Base-by-base conservation (phyloP, 2,888 invertebrate species). In the Caenorhabditis doughertyi region DNA sequence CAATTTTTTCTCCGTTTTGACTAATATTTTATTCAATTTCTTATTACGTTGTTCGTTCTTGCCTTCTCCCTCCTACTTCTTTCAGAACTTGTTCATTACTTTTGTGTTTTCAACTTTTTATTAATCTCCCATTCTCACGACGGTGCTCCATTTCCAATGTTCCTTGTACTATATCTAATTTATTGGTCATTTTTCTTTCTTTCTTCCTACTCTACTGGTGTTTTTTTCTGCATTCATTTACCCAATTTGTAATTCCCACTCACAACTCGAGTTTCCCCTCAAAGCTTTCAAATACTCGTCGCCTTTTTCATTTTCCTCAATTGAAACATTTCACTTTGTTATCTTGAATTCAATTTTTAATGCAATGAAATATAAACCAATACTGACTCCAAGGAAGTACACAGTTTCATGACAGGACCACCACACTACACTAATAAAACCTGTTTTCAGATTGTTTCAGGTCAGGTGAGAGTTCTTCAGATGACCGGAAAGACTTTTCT, bases 261-360 rank as follows among this genome's bases (percentile, higher is more conserved):
- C 39, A 44, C 25, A 74, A 74, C 55, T 65, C 73, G 73, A 56
- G 73, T 65, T 65, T 74, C 25, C n/a, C 49, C 3, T 44, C 51
- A 16, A n/a, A n/a, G 65, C 65, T 74, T 74, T 74, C 73, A 56
- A 39, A 21, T 23, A 23, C 11, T 49, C 29, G 44, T 4, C 7
- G 32, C 64, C 55, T 64, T 72, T 73, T 47, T 35, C 29, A 3
- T 55, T 56, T 13, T 44, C 4, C 44, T 56, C 53, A 55, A 13
- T 35, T 25, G 25, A 51, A 51, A 73, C 73, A 73, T 73, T 73
- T 73, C 64, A 73, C 55, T 64, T 73, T 73, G 60, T 39, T 35
- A 35, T 16, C 27, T 51, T 51, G 18, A 62, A 60, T 27, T 39
- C 39, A 9, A 58, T 18, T 5, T 47, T 47, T 18, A 18, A 47